Percentiles rank a stretch among this genome's conserved stretches.
phyloP scores from a whole-genome alignment of 2,797 vertebrate species.

The Brachyalestes nurse region DNA sequence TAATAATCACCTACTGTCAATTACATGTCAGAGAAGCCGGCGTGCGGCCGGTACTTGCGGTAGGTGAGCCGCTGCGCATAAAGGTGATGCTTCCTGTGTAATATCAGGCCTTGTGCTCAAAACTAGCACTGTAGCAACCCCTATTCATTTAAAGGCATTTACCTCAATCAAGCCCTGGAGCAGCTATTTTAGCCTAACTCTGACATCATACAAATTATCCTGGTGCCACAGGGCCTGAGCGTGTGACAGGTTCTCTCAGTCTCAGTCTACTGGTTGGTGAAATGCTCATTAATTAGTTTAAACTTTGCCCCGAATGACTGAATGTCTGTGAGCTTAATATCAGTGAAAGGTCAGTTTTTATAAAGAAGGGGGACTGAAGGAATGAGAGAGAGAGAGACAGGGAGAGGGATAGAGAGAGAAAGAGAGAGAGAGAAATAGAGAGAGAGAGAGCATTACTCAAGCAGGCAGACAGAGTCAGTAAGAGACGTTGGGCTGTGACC shows the following conservation, averaged over 20 bases:
- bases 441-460: conserved; percentile 47
- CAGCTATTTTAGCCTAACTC: conserved; percentile 61
- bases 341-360: conserved; percentile 85
- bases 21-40: conserved; percentile 35
- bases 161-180: conserved; percentile 70
- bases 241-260: conserved; percentile 66
- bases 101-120: background rate
- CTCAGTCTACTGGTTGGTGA: conserved; percentile 70
- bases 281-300: conserved; percentile 85
- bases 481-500: conserved; percentile 42
- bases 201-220: conserved; percentile 76
- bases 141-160: conserved; percentile 4
- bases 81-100: background rate
- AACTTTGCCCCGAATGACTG: conserved; percentile 80
- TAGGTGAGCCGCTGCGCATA: conserved; percentile 8
- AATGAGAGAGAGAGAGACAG: conserved; percentile 50
- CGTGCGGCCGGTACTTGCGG: conserved; percentile 16
- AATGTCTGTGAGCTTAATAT: conserved; percentile 81
- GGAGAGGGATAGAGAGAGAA: background rate
- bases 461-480: conserved; percentile 62
- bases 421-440: conserved; percentile 53
- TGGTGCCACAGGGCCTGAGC: conserved; percentile 68
- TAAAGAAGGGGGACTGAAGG: conserved; percentile 74
- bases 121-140: conserved; percentile 2
- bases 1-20: conserved; percentile 42